These are phyloP conservation scores for Phragmatobia fuliginosa DNA, from an alignment of 2,888 invertebrate species.

Conservation along the genomic window DNA sequence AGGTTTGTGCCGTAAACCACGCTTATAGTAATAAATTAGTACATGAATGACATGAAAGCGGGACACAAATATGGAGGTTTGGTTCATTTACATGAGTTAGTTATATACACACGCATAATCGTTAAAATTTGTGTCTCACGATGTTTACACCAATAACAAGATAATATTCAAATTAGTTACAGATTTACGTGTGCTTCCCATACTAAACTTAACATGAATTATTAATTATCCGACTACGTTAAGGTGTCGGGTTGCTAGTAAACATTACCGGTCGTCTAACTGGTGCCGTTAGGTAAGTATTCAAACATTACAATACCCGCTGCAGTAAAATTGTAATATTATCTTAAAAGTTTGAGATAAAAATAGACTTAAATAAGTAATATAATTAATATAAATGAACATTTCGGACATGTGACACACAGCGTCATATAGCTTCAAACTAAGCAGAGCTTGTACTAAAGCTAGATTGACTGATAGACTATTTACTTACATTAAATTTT, in stretches of 20 bases:
- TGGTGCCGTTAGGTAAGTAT: conserved; percentile 41
- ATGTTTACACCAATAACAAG: conserved; percentile 15
- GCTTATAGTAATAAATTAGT: conserved; percentile 31
- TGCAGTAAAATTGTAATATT: conserved; percentile 25
- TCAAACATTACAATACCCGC: conserved; percentile 37
- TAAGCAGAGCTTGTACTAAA: too few species aligned
- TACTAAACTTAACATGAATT: conserved; percentile 22
- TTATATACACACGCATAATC: conserved; percentile 29
- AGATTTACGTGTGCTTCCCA: conserved; percentile 15
- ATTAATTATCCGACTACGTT: too few species aligned
- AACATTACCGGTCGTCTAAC: conserved; percentile 35
- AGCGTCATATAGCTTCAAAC: too few species aligned
- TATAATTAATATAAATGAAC: too few species aligned
- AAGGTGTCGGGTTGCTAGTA: conserved; percentile 19
- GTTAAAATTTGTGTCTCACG: conserved; percentile 25
- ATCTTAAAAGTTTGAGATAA: neutral
- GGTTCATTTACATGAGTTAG: conserved; percentile 33
- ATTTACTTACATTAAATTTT: too few species aligned
- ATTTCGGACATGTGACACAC: too few species aligned
- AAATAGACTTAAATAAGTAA: neutral
- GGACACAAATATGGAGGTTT: conserved; percentile 17
- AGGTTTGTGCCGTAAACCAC: conserved; percentile 13
- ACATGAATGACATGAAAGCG: conserved; percentile 25
- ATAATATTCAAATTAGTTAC: conserved; percentile 33
- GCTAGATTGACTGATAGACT: too few species aligned